phyloP scores from a whole-genome alignment of 2,113 vertebrate genomes.

The Bambusicola thoracicus region DNA sequence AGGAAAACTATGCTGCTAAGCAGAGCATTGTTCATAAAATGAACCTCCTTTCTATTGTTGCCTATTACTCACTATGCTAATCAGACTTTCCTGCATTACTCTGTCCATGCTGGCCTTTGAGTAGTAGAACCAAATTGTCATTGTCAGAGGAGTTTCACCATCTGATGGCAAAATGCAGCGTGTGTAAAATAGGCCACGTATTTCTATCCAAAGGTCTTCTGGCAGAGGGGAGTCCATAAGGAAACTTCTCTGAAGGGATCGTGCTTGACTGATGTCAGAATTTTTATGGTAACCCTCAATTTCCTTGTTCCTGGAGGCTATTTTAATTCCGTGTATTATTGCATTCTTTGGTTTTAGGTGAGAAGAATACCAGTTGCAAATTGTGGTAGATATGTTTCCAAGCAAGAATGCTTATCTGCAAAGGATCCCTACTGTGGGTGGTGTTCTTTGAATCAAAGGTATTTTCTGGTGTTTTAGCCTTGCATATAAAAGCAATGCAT shows the following conservation, averaged over 20 bases:
- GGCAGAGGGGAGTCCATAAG: constrained; percentile 46
- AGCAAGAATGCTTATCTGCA: constrained; percentile 82
- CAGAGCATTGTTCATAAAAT: constrained; percentile 44
- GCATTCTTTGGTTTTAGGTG: constrained; percentile 79
- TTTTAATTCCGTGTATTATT: constrained; percentile 20
- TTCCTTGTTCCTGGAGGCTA: background rate
- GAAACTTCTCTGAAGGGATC: constrained; percentile 18
- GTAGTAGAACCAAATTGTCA: constrained; percentile 35
- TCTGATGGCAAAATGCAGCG: constrained; percentile 28
- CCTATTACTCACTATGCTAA: constrained; percentile 21
- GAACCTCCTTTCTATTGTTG: constrained; percentile 8
- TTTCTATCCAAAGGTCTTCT: constrained; percentile 65
- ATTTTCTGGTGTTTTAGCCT: constrained; percentile 43
- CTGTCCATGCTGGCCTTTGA: constrained; percentile 60
- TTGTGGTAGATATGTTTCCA: constrained; percentile 75
- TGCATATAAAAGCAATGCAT: background rate
- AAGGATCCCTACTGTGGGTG: constrained; percentile 92
- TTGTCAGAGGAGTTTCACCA: constrained; percentile 46
- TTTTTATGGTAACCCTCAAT: constrained; percentile 16
- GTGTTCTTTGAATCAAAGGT: constrained; percentile 82
- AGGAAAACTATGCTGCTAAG: constrained; percentile 19
- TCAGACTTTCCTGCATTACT: constrained; percentile 43
- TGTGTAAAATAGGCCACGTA: constrained; percentile 33
- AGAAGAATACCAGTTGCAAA: constrained; percentile 82
- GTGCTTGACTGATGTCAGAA: constrained; percentile 21